Percentiles rank a stretch among this genome's conserved stretches.
Evolutionary conservation across 2,888 invertebrate genomes (phyloP).

Genomic region (Dasypogon diadema): DNA sequence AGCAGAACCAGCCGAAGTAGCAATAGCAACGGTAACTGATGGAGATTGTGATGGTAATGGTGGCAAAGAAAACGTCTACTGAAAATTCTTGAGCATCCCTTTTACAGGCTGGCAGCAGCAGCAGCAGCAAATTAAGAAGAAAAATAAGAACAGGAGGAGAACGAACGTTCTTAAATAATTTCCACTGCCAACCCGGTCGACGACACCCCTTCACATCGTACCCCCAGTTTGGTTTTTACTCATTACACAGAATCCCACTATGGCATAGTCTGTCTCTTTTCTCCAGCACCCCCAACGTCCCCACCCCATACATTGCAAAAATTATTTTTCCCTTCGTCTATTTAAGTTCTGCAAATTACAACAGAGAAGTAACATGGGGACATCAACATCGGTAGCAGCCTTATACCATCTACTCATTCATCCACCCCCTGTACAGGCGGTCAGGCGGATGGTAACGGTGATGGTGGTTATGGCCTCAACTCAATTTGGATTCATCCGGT

Average conservation of each 20-base stretch:
- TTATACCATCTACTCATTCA: too few species aligned
- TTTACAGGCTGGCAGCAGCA: slow-evolving; percentile 32
- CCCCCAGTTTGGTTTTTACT: slow-evolving; percentile 13
- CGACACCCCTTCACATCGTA: background rate
- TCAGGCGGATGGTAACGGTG: too few species aligned
- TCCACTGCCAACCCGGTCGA: slow-evolving; percentile 17
- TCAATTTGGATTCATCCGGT: too few species aligned
- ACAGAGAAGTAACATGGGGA: slow-evolving; percentile 25
- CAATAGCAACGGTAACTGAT: background rate
- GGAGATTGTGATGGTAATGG: too few species aligned
- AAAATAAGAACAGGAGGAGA: slow-evolving; percentile 46
- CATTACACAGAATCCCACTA: background rate
- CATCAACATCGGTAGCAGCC: slow-evolving; percentile 11
- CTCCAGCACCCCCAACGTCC: background rate
- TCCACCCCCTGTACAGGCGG: too few species aligned
- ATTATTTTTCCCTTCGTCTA: slow-evolving; percentile 24
- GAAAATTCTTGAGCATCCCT: slow-evolving; percentile 40
- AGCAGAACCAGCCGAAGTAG: background rate
- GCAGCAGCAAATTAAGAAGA: slow-evolving; percentile 40
- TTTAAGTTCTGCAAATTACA: slow-evolving; percentile 49
- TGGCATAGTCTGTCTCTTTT: slow-evolving; percentile 9
- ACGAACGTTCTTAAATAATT: slow-evolving; percentile 46
- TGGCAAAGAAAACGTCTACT: too few species aligned
- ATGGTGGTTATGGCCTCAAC: too few species aligned
- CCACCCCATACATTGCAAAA: slow-evolving; percentile 11